Evolutionary conservation across 2,888 invertebrate genomes (phyloP), one percentile per base, ranked within the genome.

Genomic region (Glaucopsyche alexis): DNA sequence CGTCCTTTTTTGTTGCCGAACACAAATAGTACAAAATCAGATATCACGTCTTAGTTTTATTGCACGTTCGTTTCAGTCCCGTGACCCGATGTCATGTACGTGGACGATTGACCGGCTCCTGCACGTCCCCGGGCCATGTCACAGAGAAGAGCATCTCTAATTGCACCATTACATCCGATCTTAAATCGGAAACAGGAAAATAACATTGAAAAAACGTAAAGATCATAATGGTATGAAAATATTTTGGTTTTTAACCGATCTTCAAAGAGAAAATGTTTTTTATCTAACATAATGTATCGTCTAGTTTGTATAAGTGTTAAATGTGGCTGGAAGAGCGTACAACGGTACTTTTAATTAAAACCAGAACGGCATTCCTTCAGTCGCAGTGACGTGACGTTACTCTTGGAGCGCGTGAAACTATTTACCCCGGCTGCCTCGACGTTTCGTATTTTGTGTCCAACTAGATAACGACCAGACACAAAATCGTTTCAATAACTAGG

Each of bases 1-100:
- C 19, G 75, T 73, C 72, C 72, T 75, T 76, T 74, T 74, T 75
- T 77, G 73, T 75, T 73, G 71, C 69, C 67, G 74, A 76, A 76
- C 74, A 77, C 77, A 77, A 78, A 78, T 78, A 76, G 76, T 75
- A 76, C 71, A 75, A 76, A 76, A 79, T 77, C 77, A 78, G 84
- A 85, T 85, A 86, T 90, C 91, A 91, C 91, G 91, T 91, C 86
- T 88, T 82, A 82, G 82, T 85, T 91, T 91, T 91, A 91, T 89
- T 87, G 87, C 87, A 86, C 87, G 88, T 88, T 85, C 88, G 87
- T 86, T 86, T 78, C 83, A 79, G 81, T 81, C 82, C 82, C 84
- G 78, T 78, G 77, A 74, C 74, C 76, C 76, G 75, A 72, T 76
- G 75, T 74, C 76, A 76, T 84, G 85, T 85, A 90, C 88, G 88